A percentile compares a stretch with the other conserved stretches of the same genome.
Conservation (phyloP, 2,113 vertebrate species). For the Saguinus imperator region DNA sequence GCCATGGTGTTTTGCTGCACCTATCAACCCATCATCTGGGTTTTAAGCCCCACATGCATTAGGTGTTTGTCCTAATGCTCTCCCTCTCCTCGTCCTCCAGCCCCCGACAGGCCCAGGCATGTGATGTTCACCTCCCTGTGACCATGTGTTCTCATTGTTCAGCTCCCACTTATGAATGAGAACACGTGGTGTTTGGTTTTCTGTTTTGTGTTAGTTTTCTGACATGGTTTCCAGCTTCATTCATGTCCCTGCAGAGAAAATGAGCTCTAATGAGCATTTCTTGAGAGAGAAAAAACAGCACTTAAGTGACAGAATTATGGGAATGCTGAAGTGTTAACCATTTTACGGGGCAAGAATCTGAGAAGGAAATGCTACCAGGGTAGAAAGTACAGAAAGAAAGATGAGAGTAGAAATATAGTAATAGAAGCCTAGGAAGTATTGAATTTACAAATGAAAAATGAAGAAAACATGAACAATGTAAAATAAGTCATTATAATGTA, state of each 20-base stretch:
- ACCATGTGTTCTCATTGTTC: too few relatives aligned
- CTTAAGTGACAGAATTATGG: neutral
- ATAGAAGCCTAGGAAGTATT: neutral
- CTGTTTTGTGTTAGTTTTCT: too few relatives aligned
- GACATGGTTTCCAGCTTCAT: too few relatives aligned
- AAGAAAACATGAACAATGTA: neutral
- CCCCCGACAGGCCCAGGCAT: rapidly evolving
- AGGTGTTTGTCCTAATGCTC: too few relatives aligned
- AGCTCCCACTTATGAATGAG: too few relatives aligned
- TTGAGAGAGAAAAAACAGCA: neutral
- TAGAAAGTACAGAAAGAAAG: neutral
- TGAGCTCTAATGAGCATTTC: neutral
- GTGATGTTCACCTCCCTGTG: too few relatives aligned
- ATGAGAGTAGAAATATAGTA: neutral
- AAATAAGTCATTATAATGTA: neutral
- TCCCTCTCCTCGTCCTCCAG: too few relatives aligned
- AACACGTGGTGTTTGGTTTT: too few relatives aligned
- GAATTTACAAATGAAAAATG: neutral
- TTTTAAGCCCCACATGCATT: too few relatives aligned
- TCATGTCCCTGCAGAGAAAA: too few relatives aligned
- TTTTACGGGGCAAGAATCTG: neutral
- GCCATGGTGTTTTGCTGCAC: too few relatives aligned
- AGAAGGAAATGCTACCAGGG: neutral
- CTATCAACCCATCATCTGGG: too few relatives aligned
- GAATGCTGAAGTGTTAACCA: neutral